Conservation (phyloP, 1,140 invertebrate genomes). For the Zaprionus tsacasi region DNA sequence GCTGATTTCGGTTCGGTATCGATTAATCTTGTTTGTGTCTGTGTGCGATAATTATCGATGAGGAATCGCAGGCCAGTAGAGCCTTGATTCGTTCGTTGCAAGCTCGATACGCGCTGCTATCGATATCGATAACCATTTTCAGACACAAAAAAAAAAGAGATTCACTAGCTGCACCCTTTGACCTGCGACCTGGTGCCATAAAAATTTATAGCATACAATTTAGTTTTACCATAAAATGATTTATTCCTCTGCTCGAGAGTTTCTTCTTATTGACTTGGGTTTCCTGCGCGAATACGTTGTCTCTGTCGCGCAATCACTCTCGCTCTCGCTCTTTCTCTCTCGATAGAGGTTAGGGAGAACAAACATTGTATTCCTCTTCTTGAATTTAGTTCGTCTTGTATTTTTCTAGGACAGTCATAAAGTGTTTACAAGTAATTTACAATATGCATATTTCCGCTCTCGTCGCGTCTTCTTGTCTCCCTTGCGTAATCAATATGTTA, state of each 20-base stretch:
- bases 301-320: not conserved
- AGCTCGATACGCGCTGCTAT: not conserved
- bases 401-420: constrained; percentile 50
- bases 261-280: constrained; percentile 29
- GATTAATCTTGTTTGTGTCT: not conserved
- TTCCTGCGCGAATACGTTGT: constrained; percentile 35
- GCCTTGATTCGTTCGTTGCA: not conserved
- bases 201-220: not conserved
- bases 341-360: not conserved
- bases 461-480: not conserved
- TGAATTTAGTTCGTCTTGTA: not conserved
- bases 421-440: constrained; percentile 53
- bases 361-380: constrained; percentile 35
- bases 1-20: constrained; percentile 45
- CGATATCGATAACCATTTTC: not conserved
- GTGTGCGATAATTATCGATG: constrained; percentile 21
- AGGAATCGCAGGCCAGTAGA: not conserved
- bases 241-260: not conserved
- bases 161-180: not conserved
- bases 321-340: not conserved
- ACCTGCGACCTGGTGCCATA: not conserved
- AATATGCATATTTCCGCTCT: constrained; percentile 44
- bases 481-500: constrained; percentile 24
- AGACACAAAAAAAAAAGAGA: not conserved
- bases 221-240: not conserved